A percentile compares a stretch with the other conserved stretches of the same genome.
Evolutionary conservation across 2,113 vertebrate genomes (phyloP).

Genomic region (Phylloscopus whistleri): DNA sequence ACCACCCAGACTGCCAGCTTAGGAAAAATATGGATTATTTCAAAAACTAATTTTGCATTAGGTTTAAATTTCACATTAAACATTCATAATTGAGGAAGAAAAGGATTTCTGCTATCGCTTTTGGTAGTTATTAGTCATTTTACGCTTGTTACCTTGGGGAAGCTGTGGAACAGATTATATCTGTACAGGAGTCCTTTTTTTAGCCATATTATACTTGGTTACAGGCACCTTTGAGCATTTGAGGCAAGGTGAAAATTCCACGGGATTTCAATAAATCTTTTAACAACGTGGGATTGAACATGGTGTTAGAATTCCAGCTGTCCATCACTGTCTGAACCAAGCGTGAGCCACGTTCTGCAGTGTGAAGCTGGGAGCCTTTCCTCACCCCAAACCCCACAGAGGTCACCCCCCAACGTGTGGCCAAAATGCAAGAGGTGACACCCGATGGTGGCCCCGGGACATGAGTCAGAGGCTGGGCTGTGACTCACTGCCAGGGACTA

Average conservation of each 20-base stretch:
- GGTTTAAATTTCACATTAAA: conserved; percentile 23
- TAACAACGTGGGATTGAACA: not conserved
- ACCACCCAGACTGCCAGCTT: not conserved
- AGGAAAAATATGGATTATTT: conserved; percentile 2
- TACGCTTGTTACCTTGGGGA: not conserved
- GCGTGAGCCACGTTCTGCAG: not conserved
- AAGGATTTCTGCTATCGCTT: not conserved
- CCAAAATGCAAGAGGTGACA: not conserved
- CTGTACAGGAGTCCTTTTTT: not conserved
- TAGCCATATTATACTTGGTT: not conserved
- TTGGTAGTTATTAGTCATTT: conserved; percentile 17
- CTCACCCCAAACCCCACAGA: not conserved
- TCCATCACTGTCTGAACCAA: not conserved
- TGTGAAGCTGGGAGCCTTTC: not conserved
- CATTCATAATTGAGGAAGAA: conserved; percentile 20
- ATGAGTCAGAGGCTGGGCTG: not conserved
- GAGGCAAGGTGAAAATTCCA: not conserved
- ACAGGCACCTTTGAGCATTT: not conserved
- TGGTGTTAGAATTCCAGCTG: not conserved
- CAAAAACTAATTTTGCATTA: conserved; percentile 11
- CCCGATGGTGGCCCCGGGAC: not conserved
- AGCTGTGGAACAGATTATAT: not conserved
- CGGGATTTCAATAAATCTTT: not conserved
- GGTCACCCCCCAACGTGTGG: rapidly evolving
- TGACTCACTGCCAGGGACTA: conserved; percentile 1